phyloP scores from a whole-genome alignment of 2,797 vertebrate species.

The Carduelis carduelis region DNA sequence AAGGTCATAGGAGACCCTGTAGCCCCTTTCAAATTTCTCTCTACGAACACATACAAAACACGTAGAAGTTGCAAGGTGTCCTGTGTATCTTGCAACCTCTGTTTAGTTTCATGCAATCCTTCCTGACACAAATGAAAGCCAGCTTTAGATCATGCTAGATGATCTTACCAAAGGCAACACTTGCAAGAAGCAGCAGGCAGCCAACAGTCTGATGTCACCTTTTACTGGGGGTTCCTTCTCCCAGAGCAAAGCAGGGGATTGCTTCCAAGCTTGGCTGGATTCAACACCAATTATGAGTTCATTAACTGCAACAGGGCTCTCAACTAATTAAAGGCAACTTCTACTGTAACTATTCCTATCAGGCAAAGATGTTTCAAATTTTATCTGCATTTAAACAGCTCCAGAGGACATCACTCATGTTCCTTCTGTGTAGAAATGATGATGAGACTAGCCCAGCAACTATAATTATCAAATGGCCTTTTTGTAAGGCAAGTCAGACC shows the following conservation, averaged over 20 bases:
- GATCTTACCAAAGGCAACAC: background rate
- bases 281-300: background rate
- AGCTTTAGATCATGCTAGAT: background rate
- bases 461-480: background rate
- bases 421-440: background rate
- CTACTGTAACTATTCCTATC: background rate
- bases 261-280: background rate
- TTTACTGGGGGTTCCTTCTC: background rate
- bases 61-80: background rate
- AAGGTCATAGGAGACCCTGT: rapidly evolving
- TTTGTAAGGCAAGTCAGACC: background rate
- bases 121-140: background rate
- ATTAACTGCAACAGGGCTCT: background rate
- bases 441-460: background rate
- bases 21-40: background rate
- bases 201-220: background rate
- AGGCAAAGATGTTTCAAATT: background rate
- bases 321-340: background rate
- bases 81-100: rapidly evolving
- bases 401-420: background rate
- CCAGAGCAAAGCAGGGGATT: background rate
- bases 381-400: background rate
- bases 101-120: background rate
- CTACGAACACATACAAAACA: background rate
- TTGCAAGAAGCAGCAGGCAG: background rate